Evolutionary conservation across 2,113 vertebrate species (phyloP).

Genomic region (Cynocephalus volans): DNA sequence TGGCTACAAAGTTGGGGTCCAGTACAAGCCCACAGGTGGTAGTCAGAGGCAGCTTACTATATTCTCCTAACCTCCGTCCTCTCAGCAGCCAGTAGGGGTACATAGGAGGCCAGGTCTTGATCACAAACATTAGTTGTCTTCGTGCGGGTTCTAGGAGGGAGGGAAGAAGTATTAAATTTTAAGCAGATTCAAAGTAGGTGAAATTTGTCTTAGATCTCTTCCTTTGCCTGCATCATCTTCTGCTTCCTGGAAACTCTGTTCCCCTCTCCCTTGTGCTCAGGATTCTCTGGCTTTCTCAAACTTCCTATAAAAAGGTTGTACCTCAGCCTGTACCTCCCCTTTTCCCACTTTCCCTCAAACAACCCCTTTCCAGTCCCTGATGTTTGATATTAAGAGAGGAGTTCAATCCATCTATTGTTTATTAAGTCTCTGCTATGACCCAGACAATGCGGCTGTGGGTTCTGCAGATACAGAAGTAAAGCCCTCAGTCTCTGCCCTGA

Average conservation of each 20-base stretch:
- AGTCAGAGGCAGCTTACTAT: not conserved
- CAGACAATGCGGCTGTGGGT: not conserved
- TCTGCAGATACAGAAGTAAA: not conserved
- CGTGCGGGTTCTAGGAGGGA: not conserved
- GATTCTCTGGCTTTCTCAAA: not conserved
- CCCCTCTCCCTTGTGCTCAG: not conserved
- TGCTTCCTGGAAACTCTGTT: not conserved
- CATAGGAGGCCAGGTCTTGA: not conserved
- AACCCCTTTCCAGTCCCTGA: not conserved
- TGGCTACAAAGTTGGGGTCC: not conserved
- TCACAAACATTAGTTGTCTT: not conserved
- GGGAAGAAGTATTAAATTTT: not conserved
- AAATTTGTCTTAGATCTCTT: not conserved
- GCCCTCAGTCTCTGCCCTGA: not conserved
- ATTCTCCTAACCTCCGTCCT: not conserved
- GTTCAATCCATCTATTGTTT: not conserved
- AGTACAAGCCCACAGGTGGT: not conserved
- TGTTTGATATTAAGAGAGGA: not conserved
- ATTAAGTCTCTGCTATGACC: not conserved
- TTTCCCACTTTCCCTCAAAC: fast-evolving
- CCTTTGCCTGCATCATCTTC: not conserved
- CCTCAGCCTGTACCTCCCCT: not conserved
- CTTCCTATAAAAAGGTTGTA: not conserved
- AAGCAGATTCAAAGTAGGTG: slow-evolving; percentile 2
- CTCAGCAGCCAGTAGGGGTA: not conserved